These are phyloP conservation scores for Spilogale gracilis DNA, from an alignment of 2,113 vertebrate species.

Conservation along the genomic window DNA sequence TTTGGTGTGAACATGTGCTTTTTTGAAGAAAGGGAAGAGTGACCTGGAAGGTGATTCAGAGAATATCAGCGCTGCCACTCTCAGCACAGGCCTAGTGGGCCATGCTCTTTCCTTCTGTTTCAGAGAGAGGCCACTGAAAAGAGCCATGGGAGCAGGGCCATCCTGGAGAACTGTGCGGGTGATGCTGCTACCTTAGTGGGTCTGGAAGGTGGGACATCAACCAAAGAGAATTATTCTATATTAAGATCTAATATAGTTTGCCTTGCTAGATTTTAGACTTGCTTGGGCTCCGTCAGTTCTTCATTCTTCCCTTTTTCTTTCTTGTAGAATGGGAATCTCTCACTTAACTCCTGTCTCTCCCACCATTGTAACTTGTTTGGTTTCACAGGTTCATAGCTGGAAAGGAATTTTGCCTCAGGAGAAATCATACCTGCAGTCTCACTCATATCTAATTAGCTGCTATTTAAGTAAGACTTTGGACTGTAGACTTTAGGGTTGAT, in stretches of 20 bases:
- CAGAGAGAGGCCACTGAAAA: neutral
- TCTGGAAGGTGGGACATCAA: neutral
- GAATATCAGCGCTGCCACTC: neutral
- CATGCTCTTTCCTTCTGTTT: neutral
- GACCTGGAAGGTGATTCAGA: neutral
- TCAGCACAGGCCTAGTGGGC: neutral
- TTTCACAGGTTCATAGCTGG: neutral
- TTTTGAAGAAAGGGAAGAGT: neutral
- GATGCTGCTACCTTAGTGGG: neutral
- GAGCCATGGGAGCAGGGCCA: neutral
- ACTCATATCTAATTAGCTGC: neutral
- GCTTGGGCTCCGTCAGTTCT: neutral
- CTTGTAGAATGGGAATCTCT: neutral
- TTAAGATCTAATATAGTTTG: neutral
- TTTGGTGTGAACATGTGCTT: neutral
- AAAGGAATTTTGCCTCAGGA: constrained; percentile 5
- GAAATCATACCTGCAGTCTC: neutral
- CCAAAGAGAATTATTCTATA: neutral
- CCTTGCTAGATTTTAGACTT: neutral
- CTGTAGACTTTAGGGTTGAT: neutral
- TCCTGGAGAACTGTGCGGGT: neutral
- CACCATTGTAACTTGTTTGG: neutral
- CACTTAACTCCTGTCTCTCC: neutral
- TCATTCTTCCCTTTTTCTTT: neutral
- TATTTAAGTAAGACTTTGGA: constrained; percentile 4